Evolutionary conservation across 2,888 invertebrate genomes (phyloP), one percentile per base, ranked within the genome.

Genomic region (Lissonota sp.): DNA sequence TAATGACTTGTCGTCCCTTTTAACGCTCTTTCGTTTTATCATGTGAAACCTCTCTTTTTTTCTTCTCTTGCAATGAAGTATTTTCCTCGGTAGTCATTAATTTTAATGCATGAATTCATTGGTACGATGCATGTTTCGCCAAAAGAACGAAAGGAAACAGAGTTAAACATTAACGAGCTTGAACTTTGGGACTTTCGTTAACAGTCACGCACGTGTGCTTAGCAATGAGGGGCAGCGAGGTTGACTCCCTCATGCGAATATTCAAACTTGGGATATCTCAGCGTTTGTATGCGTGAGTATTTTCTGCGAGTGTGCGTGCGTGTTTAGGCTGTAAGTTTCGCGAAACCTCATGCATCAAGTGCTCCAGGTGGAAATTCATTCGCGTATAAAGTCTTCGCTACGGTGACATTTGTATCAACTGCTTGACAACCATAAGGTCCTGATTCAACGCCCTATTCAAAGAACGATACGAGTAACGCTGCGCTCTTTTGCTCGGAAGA

Each of bases 301-400:
- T 5, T 0, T 7, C 6, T 51, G 6, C n/a, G 6, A 8, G 6
- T n/a, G 26, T 49, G 39, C 37, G 3, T 12, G 40, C 12, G 6
- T 60, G 16, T 67, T 67, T 62, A 3, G 53, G 37, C 42, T 46
- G 40, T 12, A 82, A 82, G 78, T 79, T 79, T 75, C 71, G 58
- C 37, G 75, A 63, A 72, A 69, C 60, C 69, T 74, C 79, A 69
- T 82, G 67, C 58, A 63, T 71, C 71, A 79, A 57, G 79, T 44
- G 55, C n/a, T 12, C n/a, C 67, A 66, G 42, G 71, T 71, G 71
- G 72, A 69, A 79, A 78, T 75, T 82, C 60, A 81, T 70, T 60
- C 66, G 26, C 40, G 57, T 39, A 44, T n/a, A 55, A 37, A 73
- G 57, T 69, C 57, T 76, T 62, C 14, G 58, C 49, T 64, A 42